Base-by-base conservation (phyloP, 2,113 vertebrate species). In the Bolborhynchus lineola region DNA sequence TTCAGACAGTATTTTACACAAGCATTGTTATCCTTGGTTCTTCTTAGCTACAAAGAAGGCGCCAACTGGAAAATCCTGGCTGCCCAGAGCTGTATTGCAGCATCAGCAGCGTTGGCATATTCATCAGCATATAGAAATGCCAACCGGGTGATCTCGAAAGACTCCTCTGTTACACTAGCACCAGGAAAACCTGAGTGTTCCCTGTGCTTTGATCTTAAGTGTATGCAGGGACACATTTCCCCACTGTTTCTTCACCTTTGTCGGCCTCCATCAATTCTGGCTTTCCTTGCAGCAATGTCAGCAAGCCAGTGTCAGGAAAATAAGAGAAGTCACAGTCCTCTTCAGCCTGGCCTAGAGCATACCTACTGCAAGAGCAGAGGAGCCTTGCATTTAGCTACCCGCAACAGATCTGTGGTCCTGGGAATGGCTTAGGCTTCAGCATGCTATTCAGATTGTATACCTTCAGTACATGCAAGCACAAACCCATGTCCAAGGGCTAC, bases 251-350 rank as follows among this genome's bases (percentile, higher is more conserved):
- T 88, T 76, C 82, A 85, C 64, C 68, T 81, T 86, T 82, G 75
- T 68, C 39, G 64, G 53, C 59, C 76, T 90, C 88, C 92, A 92
- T 23, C 49, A 63, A 7, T 47, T 72, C 74, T 1, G 0, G 14
- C 64, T 63, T 69, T 71, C 92, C 88, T 92, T 88, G 91, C 50
- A 68, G 91, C 88, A 95, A 63, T 67, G 77, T 70, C 82, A 93
- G 59, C 0, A 1, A 90, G 64, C 41, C 82, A 86, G 33, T 57
- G 37, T 13, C 80, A 86, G 76, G 60, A 70, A 90, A 88, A 74
- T 33, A 72, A 67, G 80, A 57, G 17, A 35, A 81, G 83, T n/a
- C 39, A 62, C 13, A 67, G 49, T 33, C n/a, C 60, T 69, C 76
- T 72, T 82, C 44, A 80, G 49, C 46, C 11, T 24, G 26, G 53